Conservation (phyloP, 2,113 vertebrate species). For the Suricata suricatta region DNA sequence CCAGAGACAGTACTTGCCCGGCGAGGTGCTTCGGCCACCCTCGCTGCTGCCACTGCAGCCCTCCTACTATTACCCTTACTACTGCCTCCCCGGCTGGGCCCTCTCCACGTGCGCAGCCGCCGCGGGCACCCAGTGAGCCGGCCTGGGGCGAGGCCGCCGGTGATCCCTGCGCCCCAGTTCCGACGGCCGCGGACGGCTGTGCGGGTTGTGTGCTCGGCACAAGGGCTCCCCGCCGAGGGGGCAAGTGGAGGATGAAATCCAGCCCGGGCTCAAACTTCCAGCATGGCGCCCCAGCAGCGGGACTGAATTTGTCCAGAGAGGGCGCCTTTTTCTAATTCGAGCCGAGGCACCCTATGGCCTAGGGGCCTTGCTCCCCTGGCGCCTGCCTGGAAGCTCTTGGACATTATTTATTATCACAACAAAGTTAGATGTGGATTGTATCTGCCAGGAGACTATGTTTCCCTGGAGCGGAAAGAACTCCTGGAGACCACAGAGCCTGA, state of each 20-base stretch:
- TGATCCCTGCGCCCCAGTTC: neutral
- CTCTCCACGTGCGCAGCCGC: conserved; percentile 91
- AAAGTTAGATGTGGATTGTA: conserved; percentile 25
- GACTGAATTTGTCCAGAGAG: conserved; percentile 17
- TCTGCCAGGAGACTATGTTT: conserved; percentile 28
- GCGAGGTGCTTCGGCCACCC: conserved; percentile 93
- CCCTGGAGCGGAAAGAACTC: conserved; percentile 45
- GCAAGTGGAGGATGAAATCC: neutral
- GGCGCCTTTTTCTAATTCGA: neutral
- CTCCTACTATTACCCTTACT: conserved; percentile 97
- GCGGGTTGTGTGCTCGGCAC: neutral
- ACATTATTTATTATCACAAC: conserved; percentile 84
- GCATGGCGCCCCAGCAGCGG: neutral
- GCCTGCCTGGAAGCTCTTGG: conserved; percentile 55
- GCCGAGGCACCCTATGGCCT: neutral
- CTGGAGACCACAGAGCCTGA: conserved; percentile 45
- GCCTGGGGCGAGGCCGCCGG: neutral
- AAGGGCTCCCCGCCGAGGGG: neutral
- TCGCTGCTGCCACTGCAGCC: conserved; percentile 92
- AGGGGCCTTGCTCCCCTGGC: neutral
- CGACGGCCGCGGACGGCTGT: neutral
- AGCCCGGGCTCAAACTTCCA: accelerated
- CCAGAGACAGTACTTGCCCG: conserved; percentile 97
- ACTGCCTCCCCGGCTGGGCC: conserved; percentile 98
- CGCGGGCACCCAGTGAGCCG: conserved; percentile 83